Base-by-base conservation (phyloP, 2,113 vertebrate genomes). In the Willisornis vidua region DNA sequence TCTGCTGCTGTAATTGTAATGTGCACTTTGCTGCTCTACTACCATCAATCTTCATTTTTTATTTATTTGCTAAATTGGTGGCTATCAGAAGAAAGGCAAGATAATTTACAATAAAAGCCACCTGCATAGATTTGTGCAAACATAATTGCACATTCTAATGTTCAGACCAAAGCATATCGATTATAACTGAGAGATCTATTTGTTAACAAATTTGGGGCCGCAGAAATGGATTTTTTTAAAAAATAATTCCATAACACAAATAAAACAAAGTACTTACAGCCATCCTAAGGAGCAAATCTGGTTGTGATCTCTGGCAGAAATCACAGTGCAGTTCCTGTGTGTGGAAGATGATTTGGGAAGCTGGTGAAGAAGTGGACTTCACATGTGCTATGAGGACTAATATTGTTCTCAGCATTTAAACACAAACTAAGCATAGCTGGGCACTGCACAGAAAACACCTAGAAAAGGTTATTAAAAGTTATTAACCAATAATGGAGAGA, bases 51-150 rank as follows among this genome's bases (percentile, higher is more conserved):
- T 55, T 93, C n/a, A 94, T 93, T 87, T 90, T 92, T 96, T 95
- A 97, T 94, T 95, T 93, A 92, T 91, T 95, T 80, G 49, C 74
- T 94, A 51, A 92, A 72, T 91, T 68, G 46, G 73, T 91, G 89
- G 54, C 82, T 57, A 82, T 52, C 52, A 91, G 39, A 62, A 90
- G n/a, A 85, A 78, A 68, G 33, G 78, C 17, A 87, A 73, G 17
- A 70, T 35, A 0, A 68, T 77, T 93, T 86, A 59, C 46, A 86
- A 73, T 55, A 91, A 81, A 89, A 91, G 49, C 41, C 16, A 84
- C 83, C 67, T 83, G 52, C 23, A 12, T 23, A 85, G 48, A 84
- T 82, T 39, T 58, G n/a, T 72, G 57, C 67, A 87, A 92, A 28
- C 39, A 25, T 61, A 76, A 85, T 24, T 72, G 85, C 70, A 63